Evolutionary conservation across 2,113 vertebrate genomes (phyloP), one percentile per base, ranked within the genome.

Genomic region (Labeo catla): DNA sequence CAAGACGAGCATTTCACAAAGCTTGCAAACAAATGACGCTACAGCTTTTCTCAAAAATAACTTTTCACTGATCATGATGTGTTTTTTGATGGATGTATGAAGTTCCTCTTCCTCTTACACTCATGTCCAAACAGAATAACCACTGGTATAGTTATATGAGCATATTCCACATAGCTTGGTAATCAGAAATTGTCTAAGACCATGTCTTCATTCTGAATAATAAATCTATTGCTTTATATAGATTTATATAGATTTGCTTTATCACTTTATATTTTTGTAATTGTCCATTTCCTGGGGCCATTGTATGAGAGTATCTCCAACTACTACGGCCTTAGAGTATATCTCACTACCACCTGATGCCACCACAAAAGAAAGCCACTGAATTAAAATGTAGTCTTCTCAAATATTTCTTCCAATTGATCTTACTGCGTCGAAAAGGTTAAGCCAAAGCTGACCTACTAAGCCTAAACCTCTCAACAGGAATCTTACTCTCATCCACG

Each of bases 371-470:
- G 57, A n/a, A 59, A 59, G 57, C 57, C 57, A 59, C 43, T 80
- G 36, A 49, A 81, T n/a, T 19, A 81, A 63, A 81, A 65, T 4
- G n/a, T 47, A 65, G 39, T 81, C 78, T 63, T 81, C 47, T 81
- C 50, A 49, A 9, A 16, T 7, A 23, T 21, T 68, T 39, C 8
- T 13, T 47, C 50, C 68, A 78, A 72, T 45, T 19, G 23, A 79
- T 34, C 66, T 81, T 28, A 61, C 39, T 7, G 2, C 7, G 16
- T 72, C 8, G 15, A 70, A 80, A 72, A 86, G 84, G 77, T 81
- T 86, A 80, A 61, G 66, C 84, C 57, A 61, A 88, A 83, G 65
- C 43, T 19, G 54, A 72, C 72, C 83, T 66, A 45, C 72, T n/a
- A 73, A 70, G 65, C 47, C n/a, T 57, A 83, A 83, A 45, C 54